Evolutionary conservation across 2,797 vertebrate genomes (phyloP).

Genomic region (Neostethus bicornis): DNA sequence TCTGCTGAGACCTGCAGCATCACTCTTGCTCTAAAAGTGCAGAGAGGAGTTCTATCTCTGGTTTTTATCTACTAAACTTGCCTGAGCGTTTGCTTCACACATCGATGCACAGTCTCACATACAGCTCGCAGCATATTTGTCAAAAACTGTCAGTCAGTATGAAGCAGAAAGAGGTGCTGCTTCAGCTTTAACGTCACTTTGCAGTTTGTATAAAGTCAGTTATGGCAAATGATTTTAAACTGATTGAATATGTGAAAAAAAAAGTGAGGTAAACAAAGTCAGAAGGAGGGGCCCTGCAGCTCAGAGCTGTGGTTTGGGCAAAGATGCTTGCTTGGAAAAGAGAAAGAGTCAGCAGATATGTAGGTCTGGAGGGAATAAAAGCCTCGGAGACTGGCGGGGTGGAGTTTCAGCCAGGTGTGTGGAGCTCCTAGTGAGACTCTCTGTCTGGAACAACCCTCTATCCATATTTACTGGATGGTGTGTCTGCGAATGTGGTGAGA

Average conservation of each 20-base stretch:
- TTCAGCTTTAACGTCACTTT: not conserved
- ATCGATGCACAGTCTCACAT: not conserved
- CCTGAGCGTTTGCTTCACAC: constrained; percentile 9
- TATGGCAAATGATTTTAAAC: not conserved
- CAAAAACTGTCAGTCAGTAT: not conserved
- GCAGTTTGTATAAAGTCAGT: not conserved
- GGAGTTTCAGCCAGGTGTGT: constrained; percentile 69
- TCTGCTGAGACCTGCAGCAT: constrained; percentile 58
- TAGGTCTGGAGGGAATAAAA: constrained; percentile 17
- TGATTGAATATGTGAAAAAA: too few relatives aligned
- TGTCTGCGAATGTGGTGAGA: constrained; percentile 35
- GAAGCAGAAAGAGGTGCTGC: not conserved
- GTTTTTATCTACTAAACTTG: constrained; percentile 1
- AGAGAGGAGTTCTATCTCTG: constrained; percentile 7
- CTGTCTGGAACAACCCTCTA: constrained; percentile 58
- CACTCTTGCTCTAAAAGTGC: constrained; percentile 23
- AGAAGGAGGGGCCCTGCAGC: constrained; percentile 4
- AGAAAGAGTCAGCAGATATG: constrained; percentile 5
- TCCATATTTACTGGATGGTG: constrained; percentile 35
- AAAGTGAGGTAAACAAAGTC: too few relatives aligned
- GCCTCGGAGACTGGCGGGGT: constrained; percentile 21
- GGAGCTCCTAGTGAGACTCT: constrained; percentile 21
- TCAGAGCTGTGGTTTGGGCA: constrained; percentile 12
- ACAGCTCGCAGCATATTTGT: not conserved
- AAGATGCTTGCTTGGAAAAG: constrained; percentile 6